Evolutionary conservation across 2,888 invertebrate species (phyloP).

Genomic region (Atrina japonica): DNA sequence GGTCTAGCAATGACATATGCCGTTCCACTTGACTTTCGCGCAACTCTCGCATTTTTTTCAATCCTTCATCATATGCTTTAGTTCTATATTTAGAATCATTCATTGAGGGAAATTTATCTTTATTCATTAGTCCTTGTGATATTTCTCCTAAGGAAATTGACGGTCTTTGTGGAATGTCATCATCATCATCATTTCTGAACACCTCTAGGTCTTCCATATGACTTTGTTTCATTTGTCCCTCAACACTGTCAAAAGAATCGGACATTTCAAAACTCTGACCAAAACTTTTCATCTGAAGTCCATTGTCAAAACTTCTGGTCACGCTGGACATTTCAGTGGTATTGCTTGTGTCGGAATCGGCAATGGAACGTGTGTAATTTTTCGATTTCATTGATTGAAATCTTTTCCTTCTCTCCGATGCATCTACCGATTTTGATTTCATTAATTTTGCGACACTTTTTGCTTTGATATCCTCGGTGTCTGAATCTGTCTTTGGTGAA

Average conservation of each 20-base stretch:
- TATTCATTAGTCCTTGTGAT: not conserved
- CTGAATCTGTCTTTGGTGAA: not conserved
- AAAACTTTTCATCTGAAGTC: constrained; percentile 34
- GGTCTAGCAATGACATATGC: constrained; percentile 49
- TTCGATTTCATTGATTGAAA: constrained; percentile 47
- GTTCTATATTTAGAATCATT: constrained; percentile 23
- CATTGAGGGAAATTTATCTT: constrained; percentile 17
- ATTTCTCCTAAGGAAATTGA: constrained; percentile 19
- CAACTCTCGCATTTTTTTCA: constrained; percentile 45
- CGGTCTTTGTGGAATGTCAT: constrained; percentile 5
- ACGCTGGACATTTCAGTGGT: constrained; percentile 8
- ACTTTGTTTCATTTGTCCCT: not conserved
- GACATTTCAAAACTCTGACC: constrained; percentile 51
- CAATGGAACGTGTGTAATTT: constrained; percentile 19
- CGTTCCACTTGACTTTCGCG: constrained; percentile 55
- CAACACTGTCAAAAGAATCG: constrained; percentile 58
- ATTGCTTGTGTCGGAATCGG: constrained; percentile 10
- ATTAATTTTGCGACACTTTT: not conserved
- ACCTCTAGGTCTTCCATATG: constrained; percentile 10
- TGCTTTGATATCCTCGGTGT: not conserved
- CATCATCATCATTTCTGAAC: constrained; percentile 1
- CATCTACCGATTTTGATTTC: constrained; percentile 43
- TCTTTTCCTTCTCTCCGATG: constrained; percentile 51
- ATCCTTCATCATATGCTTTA: constrained; percentile 19
- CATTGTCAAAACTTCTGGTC: constrained; percentile 24